A percentile compares a stretch with the other conserved stretches of the same genome.
Evolutionary conservation across 2,888 invertebrate genomes (phyloP).

Genomic region (Alloscopus bannaensis): DNA sequence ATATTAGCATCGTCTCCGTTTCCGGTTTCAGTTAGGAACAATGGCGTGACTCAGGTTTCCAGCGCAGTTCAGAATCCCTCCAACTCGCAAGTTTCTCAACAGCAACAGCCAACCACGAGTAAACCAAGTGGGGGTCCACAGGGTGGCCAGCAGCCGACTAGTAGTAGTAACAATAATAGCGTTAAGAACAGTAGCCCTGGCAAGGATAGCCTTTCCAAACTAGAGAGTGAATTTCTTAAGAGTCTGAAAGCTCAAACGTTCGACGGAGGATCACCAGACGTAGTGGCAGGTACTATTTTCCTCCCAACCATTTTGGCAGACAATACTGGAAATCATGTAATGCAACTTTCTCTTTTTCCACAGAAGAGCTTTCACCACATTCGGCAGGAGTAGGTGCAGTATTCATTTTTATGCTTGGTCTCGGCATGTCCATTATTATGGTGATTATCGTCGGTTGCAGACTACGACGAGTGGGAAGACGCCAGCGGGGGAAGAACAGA

Average conservation of each 20-base stretch:
- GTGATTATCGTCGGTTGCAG: constrained; percentile 89
- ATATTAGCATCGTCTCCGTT: too few relatives aligned
- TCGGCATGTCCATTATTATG: constrained; percentile 87
- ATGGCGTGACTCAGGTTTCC: constrained; percentile 17
- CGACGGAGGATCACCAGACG: constrained; percentile 48
- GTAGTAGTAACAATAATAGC: background rate
- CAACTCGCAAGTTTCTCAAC: constrained; percentile 30
- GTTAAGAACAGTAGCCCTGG: constrained; percentile 11
- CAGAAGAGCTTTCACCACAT: constrained; percentile 63
- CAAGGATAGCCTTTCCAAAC: constrained; percentile 52
- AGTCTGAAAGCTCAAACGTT: constrained; percentile 65
- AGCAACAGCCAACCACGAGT: constrained; percentile 33
- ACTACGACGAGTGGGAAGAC: constrained; percentile 81
- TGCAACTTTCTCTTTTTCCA: background rate
- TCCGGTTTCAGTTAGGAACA: constrained; percentile 33
- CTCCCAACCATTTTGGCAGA: background rate
- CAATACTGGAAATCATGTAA: background rate
- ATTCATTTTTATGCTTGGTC: constrained; percentile 78
- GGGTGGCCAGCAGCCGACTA: constrained; percentile 13
- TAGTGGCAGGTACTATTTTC: constrained; percentile 55
- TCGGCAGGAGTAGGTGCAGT: constrained; percentile 70
- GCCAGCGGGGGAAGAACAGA: constrained; percentile 78
- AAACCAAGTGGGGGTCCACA: constrained; percentile 33
- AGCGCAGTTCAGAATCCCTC: constrained; percentile 35
- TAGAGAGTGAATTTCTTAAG: constrained; percentile 61